A percentile compares a stretch with the other conserved stretches of the same genome.
These are phyloP conservation scores for Orestias chungarensis DNA, from an alignment of 2,797 vertebrate species.

Conservation along the genomic window DNA sequence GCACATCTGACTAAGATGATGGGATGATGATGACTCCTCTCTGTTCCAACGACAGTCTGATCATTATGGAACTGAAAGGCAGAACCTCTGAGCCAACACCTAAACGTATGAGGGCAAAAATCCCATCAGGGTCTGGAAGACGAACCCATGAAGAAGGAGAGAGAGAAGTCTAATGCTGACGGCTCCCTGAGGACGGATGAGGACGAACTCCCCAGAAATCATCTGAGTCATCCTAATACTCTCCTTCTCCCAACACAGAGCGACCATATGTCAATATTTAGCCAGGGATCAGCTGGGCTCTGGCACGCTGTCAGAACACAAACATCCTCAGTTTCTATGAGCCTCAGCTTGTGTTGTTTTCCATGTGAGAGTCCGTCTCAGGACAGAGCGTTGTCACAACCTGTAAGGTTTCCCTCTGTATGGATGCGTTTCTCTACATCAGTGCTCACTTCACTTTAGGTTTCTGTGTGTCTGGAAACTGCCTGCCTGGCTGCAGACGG, in stretches of 20 bases:
- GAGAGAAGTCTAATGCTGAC: slow-evolving; percentile 48
- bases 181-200: slow-evolving; percentile 35
- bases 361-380: slow-evolving; percentile 3
- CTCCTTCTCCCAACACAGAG: slow-evolving; percentile 34
- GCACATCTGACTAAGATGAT: slow-evolving; percentile 3
- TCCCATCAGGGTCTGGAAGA: slow-evolving; percentile 20
- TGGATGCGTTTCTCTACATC: slow-evolving; percentile 18
- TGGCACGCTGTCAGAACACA: slow-evolving; percentile 43
- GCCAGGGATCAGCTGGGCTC: slow-evolving; percentile 68
- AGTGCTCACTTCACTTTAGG: neutral
- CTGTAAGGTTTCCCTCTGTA: too few relatives aligned
- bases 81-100: neutral
- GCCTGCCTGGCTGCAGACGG: neutral
- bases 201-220: slow-evolving; percentile 21
- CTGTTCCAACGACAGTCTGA: slow-evolving; percentile 25
- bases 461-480: neutral
- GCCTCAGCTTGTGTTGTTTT: slow-evolving; percentile 13
- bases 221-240: slow-evolving; percentile 37
- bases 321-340: slow-evolving; percentile 11
- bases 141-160: slow-evolving; percentile 45
- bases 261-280: slow-evolving; percentile 75
- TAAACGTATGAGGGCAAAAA: slow-evolving; percentile 4
- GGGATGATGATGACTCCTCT: neutral
- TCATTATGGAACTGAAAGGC: slow-evolving; percentile 36
- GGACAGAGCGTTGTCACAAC: neutral